Conservation (phyloP, 1,140 invertebrate genomes). For the Drosophila parabipectinata region DNA sequence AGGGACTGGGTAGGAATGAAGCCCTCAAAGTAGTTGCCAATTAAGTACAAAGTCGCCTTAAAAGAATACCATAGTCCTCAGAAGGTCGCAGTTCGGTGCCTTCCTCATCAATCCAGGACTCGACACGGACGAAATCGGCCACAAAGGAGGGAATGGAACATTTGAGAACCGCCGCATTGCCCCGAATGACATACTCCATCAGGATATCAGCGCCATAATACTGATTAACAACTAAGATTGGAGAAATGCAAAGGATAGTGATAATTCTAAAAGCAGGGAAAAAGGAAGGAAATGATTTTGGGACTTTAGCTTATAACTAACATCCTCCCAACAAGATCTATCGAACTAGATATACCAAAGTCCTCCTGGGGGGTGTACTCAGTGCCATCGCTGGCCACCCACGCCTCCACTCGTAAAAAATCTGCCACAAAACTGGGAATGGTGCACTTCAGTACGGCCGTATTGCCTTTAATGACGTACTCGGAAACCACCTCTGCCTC, state of each 20-base stretch:
- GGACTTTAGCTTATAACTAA: constrained; percentile 48
- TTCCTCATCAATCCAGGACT: constrained; percentile 87
- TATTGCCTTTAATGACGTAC: constrained; percentile 96
- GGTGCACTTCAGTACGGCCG: constrained; percentile 95
- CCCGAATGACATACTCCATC: constrained; percentile 88
- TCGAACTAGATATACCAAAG: constrained; percentile 63
- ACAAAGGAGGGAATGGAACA: constrained; percentile 89
- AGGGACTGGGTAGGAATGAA: constrained; percentile 12
- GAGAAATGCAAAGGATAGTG: constrained; percentile 3
- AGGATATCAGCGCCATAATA: constrained; percentile 92
- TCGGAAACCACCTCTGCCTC: constrained; percentile 96
- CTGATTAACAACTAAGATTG: constrained; percentile 90
- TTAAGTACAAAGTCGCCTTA: not conserved
- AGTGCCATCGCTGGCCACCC: constrained; percentile 91
- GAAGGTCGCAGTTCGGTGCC: constrained; percentile 84
- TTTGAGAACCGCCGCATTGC: constrained; percentile 88
- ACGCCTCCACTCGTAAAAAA: constrained; percentile 94
- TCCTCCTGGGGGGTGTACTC: constrained; percentile 85
- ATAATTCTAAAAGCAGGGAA: not conserved
- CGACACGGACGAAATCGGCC: constrained; percentile 89
- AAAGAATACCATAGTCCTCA: constrained; percentile 84
- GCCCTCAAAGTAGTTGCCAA: constrained; percentile 25
- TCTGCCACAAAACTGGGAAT: constrained; percentile 96
- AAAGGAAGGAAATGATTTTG: constrained; percentile 5
- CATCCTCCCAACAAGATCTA: not conserved